These are phyloP conservation scores for Dendroctonus ponderosae DNA, from an alignment of 1,140 invertebrate species.

Conservation along the genomic window DNA sequence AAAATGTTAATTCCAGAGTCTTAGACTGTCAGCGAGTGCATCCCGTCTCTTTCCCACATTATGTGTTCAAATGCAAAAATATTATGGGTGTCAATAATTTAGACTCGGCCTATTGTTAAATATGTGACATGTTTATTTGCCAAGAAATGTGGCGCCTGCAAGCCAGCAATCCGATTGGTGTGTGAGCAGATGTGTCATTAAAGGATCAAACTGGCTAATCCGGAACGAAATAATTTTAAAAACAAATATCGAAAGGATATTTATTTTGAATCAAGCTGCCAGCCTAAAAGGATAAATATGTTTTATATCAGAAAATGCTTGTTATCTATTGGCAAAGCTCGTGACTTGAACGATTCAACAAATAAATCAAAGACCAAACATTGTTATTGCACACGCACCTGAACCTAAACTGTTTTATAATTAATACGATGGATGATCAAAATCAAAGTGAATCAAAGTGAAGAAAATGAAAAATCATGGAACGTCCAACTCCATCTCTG, in stretches of 20 bases:
- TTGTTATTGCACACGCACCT: background rate
- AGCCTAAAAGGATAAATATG: constrained; percentile 26
- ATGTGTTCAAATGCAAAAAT: constrained; percentile 9
- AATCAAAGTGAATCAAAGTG: too few relatives aligned
- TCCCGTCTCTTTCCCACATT: background rate
- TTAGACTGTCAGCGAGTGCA: background rate
- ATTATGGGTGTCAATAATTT: constrained; percentile 16
- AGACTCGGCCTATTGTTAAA: constrained; percentile 15
- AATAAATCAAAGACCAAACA: constrained; percentile 34
- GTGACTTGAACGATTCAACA: constrained; percentile 23
- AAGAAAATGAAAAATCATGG: too few relatives aligned
- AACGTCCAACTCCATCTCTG: too few relatives aligned
- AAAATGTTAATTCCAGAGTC: constrained; percentile 6
- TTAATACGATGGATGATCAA: too few relatives aligned
- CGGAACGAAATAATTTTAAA: constrained; percentile 20
- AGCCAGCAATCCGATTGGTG: constrained; percentile 13
- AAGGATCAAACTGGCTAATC: constrained; percentile 15
- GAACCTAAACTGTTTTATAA: too few relatives aligned
- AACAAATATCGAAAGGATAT: constrained; percentile 17
- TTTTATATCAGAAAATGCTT: constrained; percentile 28
- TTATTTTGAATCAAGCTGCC: constrained; percentile 22
- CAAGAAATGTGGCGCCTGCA: constrained; percentile 19
- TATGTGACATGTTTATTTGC: constrained; percentile 5
- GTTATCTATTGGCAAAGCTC: constrained; percentile 24
- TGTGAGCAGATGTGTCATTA: constrained; percentile 8